A percentile compares a stretch with the other conserved stretches of the same genome.
Evolutionary conservation across 2,113 vertebrate genomes (phyloP).

Genomic region (Sialia sialis): DNA sequence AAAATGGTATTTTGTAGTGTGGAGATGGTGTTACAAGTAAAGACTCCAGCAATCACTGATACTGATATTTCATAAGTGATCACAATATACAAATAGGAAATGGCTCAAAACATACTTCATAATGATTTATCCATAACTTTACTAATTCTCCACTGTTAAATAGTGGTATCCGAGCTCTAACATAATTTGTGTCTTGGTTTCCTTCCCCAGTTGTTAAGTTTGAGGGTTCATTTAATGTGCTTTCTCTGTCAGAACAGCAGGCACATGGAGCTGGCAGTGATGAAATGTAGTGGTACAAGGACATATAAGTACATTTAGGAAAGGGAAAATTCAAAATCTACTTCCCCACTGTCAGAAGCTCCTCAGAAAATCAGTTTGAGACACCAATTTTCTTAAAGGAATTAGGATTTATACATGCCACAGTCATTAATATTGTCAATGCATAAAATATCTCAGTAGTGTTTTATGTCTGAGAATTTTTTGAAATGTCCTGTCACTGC

Average conservation of each 20-base stretch:
- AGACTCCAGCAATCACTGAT: not conserved
- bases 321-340: conserved; percentile 12
- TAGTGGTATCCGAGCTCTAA: not conserved
- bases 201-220: not conserved
- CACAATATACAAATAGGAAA: not conserved
- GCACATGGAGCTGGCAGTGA: not conserved
- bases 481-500: not conserved
- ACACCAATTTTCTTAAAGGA: not conserved
- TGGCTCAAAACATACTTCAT: not conserved
- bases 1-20: not conserved
- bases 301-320: not conserved
- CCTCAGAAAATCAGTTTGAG: conserved; percentile 63
- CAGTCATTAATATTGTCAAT: not conserved
- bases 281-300: not conserved
- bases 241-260: not conserved
- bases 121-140: not conserved
- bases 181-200: not conserved
- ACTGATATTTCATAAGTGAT: not conserved
- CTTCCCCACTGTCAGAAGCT: conserved; percentile 44
- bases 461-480: not conserved
- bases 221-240: not conserved
- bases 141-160: not conserved
- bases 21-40: not conserved
- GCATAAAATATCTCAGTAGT: not conserved
- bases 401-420: not conserved